Percentiles rank a stretch among this genome's conserved stretches.
phyloP scores from a whole-genome alignment of 1,140 invertebrate species.

The Drosophila kanapiae region DNA sequence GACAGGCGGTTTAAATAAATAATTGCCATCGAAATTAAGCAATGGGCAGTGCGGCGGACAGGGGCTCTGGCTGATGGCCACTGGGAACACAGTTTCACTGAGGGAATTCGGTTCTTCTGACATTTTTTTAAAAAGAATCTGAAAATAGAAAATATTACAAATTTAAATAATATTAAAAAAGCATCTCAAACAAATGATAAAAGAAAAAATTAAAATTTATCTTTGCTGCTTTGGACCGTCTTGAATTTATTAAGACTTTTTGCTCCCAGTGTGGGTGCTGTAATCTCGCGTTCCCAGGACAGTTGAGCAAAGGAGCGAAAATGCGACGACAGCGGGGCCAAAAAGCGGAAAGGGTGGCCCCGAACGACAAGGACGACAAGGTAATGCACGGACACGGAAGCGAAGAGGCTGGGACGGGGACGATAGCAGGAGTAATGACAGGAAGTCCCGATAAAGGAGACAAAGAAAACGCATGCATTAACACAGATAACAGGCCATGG shows the following conservation, averaged over 20 bases:
- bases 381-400: conserved; percentile 62
- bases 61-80: conserved; percentile 5
- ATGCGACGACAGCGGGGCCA: conserved; percentile 17
- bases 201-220: background rate
- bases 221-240: no score
- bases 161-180: background rate
- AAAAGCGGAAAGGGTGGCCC: conserved; percentile 9
- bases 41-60: conserved; percentile 33
- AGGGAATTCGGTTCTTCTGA: no score
- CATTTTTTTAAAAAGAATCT: background rate
- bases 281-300: conserved; percentile 55
- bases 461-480: conserved; percentile 79
- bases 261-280: conserved; percentile 28
- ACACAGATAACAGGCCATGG: conserved; percentile 57
- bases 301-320: conserved; percentile 20
- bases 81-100: conserved; percentile 8
- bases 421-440: conserved; percentile 77
- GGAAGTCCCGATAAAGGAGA: conserved; percentile 71
- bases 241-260: background rate
- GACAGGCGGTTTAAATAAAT: conserved; percentile 79
- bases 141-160: background rate
- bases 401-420: conserved; percentile 41
- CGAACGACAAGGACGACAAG: conserved; percentile 42
- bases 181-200: background rate
- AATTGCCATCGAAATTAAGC: conserved; percentile 82